phyloP scores from a whole-genome alignment of 2,113 vertebrate genomes.

The Heteronetta atricapilla region DNA sequence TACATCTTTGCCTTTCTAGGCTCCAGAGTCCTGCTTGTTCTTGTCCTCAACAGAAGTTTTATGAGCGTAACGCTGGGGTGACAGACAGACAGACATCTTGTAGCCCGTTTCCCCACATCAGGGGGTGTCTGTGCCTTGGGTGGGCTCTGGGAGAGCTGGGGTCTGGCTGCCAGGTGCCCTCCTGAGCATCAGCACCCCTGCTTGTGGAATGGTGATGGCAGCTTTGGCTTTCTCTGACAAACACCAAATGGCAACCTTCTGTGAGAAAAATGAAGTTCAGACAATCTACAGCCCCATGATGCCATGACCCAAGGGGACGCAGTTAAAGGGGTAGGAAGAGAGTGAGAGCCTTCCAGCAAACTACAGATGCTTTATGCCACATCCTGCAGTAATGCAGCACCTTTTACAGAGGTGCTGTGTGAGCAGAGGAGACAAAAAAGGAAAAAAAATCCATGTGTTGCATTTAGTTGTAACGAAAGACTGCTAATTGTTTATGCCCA shows the following conservation, averaged over 20 bases:
- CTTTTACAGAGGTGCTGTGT: not conserved
- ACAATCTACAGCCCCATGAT: accelerated
- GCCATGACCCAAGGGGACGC: not conserved
- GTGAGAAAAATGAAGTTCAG: not conserved
- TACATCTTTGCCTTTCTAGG: not conserved
- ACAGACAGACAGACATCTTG: not conserved
- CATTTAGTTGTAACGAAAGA: conserved; percentile 2
- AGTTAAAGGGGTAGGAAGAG: not conserved
- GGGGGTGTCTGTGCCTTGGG: not conserved
- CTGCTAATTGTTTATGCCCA: not conserved
- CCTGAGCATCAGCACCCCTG: not conserved
- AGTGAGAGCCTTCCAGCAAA: not conserved
- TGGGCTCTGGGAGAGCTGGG: not conserved
- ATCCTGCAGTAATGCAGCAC: not conserved
- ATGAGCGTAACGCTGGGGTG: not conserved
- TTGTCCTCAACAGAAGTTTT: accelerated
- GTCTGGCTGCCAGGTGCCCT: not conserved
- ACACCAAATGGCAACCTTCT: not conserved
- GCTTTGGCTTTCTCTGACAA: not conserved
- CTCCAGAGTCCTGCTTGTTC: not conserved
- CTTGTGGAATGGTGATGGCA: not conserved
- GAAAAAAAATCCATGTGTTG: not conserved
- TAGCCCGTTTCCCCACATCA: not conserved
- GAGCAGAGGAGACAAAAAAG: not conserved
- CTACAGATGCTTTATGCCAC: not conserved